Evolutionary conservation across 2,113 vertebrate genomes (phyloP).

Genomic region (Eulemur macaco): DNA sequence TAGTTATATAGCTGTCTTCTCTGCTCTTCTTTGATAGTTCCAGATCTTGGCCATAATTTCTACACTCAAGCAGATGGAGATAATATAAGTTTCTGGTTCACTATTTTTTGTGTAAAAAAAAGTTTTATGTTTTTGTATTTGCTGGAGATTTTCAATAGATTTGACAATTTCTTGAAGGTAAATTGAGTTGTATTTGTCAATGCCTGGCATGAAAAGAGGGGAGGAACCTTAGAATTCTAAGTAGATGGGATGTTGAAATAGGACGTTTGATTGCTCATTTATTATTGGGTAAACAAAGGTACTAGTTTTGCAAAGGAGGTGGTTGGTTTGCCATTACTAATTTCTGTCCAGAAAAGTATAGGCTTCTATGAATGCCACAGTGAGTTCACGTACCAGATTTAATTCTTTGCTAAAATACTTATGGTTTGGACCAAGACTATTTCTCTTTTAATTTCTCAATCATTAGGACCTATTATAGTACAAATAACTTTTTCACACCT

Average conservation of each 20-base stretch:
- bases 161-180: slow-evolving; percentile 49
- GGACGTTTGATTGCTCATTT: not conserved
- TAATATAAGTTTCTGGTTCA: slow-evolving; percentile 68
- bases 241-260: not conserved
- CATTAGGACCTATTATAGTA: not conserved
- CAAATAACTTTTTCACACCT: not conserved
- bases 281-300: not conserved
- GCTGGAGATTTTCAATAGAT: slow-evolving; percentile 5
- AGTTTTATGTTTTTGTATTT: slow-evolving; percentile 21
- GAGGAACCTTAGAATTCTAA: slow-evolving; percentile 20
- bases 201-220: not conserved
- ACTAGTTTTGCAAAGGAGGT: not conserved
- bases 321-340: not conserved
- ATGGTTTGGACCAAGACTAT: not conserved
- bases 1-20: not conserved
- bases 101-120: not conserved
- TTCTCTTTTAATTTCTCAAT: slow-evolving; percentile 5
- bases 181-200: not conserved
- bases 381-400: slow-evolving; percentile 35
- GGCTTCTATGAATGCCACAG: not conserved
- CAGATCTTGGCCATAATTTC: slow-evolving; percentile 71
- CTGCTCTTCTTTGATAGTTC: not conserved
- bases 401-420: slow-evolving; percentile 17
- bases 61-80: slow-evolving; percentile 64
- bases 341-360: not conserved